Evolutionary conservation across 2,888 invertebrate species (phyloP).

Genomic region (Cenopis cana): DNA sequence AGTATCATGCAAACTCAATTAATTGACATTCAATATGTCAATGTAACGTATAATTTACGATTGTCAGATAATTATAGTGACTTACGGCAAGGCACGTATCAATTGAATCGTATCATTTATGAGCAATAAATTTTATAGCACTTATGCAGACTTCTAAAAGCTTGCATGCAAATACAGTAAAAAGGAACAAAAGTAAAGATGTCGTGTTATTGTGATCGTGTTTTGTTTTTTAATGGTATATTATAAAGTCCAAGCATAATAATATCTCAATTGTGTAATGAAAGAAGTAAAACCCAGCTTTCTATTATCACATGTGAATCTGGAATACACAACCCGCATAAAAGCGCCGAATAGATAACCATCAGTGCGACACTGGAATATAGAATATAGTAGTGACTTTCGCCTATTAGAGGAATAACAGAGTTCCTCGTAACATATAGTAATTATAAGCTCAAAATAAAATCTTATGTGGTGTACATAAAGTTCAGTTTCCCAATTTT

Average conservation of each 20-base stretch:
- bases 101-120: slow-evolving; percentile 15
- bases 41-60: slow-evolving; percentile 24
- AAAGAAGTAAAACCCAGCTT: slow-evolving; percentile 37
- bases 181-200: too few species aligned
- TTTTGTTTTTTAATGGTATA: neutral
- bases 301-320: slow-evolving; percentile 48
- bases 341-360: slow-evolving; percentile 52
- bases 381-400: slow-evolving; percentile 48
- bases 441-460: neutral
- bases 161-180: neutral
- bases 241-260: neutral
- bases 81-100: neutral
- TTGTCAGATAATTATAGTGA: slow-evolving; percentile 19
- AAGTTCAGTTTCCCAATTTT: neutral
- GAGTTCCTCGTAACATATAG: neutral
- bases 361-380: slow-evolving; percentile 48
- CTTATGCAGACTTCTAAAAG: slow-evolving; percentile 5
- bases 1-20: slow-evolving; percentile 28
- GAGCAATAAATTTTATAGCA: neutral
- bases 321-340: slow-evolving; percentile 48
- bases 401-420: slow-evolving; percentile 44
- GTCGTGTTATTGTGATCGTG: neutral
- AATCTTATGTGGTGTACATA: neutral
- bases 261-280: neutral
- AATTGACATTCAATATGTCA: slow-evolving; percentile 32